These are phyloP conservation scores for Heliconius aoede DNA, from an alignment of 2,888 invertebrate species.

Conservation along the genomic window DNA sequence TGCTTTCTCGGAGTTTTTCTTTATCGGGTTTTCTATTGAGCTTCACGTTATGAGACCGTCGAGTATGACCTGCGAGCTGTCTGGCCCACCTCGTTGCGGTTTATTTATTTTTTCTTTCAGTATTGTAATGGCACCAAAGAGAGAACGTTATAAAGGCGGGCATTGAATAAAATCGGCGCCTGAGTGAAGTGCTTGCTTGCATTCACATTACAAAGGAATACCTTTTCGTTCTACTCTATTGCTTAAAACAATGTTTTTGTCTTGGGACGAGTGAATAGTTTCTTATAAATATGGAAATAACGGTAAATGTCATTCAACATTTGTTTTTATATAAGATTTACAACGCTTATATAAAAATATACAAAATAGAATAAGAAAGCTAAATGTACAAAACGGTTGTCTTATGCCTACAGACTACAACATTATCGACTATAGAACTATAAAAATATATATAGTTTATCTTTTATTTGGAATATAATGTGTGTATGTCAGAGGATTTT, in stretches of 20 bases:
- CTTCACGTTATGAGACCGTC: slow-evolving; percentile 24
- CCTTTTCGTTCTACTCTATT: slow-evolving; percentile 25
- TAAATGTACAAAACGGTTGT: no score
- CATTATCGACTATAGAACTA: background rate
- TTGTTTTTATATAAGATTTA: background rate
- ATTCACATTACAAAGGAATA: slow-evolving; percentile 28
- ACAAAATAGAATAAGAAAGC: no score
- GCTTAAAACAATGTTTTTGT: slow-evolving; percentile 29
- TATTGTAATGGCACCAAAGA: slow-evolving; percentile 18
- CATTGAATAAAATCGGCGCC: slow-evolving; percentile 11
- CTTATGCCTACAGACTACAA: no score
- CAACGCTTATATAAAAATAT: background rate
- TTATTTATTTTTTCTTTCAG: slow-evolving; percentile 35
- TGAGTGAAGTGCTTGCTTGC: slow-evolving; percentile 18
- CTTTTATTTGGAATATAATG: no score
- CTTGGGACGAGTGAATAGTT: slow-evolving; percentile 12
- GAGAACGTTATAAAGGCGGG: slow-evolving; percentile 22
- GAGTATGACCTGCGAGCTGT: slow-evolving; percentile 26
- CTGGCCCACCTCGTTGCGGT: slow-evolving; percentile 35
- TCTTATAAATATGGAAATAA: slow-evolving; percentile 12
- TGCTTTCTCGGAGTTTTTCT: slow-evolving; percentile 29
- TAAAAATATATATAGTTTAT: no score
- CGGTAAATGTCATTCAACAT: background rate
- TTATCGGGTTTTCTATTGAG: slow-evolving; percentile 30
- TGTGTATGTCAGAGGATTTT: no score